These are phyloP conservation scores for Hyla sarda DNA, from an alignment of 2,113 vertebrate species.

Conservation along the genomic window DNA sequence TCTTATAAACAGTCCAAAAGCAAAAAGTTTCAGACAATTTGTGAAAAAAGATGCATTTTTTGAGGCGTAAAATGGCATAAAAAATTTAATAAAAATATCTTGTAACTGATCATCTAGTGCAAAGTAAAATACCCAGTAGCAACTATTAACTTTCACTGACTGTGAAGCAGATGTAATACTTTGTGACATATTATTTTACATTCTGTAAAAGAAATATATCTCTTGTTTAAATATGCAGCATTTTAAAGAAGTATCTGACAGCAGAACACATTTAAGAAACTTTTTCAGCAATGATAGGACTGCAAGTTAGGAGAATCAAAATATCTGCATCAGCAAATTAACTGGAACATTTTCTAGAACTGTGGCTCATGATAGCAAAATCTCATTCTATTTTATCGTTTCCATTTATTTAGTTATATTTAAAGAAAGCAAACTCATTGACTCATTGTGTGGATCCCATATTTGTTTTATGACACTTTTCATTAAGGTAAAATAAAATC, in stretches of 20 bases:
- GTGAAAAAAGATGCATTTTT: no score
- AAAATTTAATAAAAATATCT: background rate
- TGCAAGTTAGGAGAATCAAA: background rate
- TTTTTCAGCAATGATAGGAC: background rate
- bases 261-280: background rate
- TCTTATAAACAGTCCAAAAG: no score
- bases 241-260: slow-evolving; percentile 27
- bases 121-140: background rate
- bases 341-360: background rate
- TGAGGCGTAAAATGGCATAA: no score
- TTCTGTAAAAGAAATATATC: slow-evolving; percentile 31
- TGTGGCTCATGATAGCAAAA: background rate
- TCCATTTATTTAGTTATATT: background rate
- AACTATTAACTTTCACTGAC: slow-evolving; percentile 12
- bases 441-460: background rate
- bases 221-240: slow-evolving; percentile 25
- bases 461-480: background rate
- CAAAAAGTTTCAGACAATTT: no score
- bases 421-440: no score
- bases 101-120: background rate
- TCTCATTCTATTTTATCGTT: background rate
- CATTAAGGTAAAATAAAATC: background rate
- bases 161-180: slow-evolving; percentile 12
- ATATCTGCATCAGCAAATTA: slow-evolving; percentile 15
- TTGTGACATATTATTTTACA: slow-evolving; percentile 29